A percentile compares a stretch with the other conserved stretches of the same genome.
phyloP scores from a whole-genome alignment of 2,888 invertebrate species.

The Dryadula phaetusa region DNA sequence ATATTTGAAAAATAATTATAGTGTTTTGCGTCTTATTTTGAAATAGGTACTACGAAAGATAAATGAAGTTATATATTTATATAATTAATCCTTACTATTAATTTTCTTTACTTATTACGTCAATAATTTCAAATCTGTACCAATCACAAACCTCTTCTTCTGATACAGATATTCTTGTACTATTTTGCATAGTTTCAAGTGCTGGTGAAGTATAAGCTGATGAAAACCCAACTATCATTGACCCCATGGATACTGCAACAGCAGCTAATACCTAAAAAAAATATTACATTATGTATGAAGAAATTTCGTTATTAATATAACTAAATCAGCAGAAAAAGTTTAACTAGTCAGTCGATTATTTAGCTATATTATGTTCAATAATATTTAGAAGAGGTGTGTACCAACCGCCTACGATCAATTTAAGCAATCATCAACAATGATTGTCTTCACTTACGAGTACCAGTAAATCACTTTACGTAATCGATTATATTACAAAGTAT shows the following conservation, averaged over 20 bases:
- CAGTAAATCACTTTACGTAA: conserved; percentile 52
- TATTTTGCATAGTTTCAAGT: conserved; percentile 88
- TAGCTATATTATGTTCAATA: conserved; percentile 12
- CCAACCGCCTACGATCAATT: conserved; percentile 67
- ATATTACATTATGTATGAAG: too few relatives aligned
- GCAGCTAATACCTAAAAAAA: conserved; percentile 91
- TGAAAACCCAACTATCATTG: conserved; percentile 94
- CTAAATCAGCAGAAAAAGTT: background rate
- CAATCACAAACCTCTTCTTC: conserved; percentile 83
- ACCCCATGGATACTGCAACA: conserved; percentile 93
- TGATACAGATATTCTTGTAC: conserved; percentile 83
- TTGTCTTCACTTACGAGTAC: conserved; percentile 62
- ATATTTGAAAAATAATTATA: background rate
- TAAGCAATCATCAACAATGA: conserved; percentile 75
- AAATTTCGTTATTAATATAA: background rate
- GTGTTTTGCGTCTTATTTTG: background rate
- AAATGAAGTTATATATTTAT: background rate
- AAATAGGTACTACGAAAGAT: background rate
- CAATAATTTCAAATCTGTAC: background rate
- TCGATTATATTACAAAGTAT: conserved; percentile 28
- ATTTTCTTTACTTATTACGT: background rate
- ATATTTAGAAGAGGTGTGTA: conserved; percentile 60
- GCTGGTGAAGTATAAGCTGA: conserved; percentile 96
- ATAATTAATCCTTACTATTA: background rate
- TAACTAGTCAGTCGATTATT: background rate